Conservation (phyloP, 2,888 invertebrate species). For the Scelioninae gen. 2 region DNA sequence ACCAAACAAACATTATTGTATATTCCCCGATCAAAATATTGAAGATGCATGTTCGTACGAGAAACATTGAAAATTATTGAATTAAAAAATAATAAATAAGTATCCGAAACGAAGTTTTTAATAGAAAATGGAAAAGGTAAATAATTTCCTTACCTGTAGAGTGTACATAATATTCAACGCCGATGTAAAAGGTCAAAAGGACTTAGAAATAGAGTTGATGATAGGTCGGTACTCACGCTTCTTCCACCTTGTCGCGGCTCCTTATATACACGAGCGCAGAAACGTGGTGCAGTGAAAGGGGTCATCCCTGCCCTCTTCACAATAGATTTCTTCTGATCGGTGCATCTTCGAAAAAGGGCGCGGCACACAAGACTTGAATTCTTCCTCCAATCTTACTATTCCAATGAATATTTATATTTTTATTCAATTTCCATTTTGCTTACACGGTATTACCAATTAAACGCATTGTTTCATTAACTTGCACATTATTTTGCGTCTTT, state of each 20-base stretch:
- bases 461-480: conserved; percentile 28
- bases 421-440: conserved; percentile 52
- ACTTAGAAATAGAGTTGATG: conserved; percentile 72
- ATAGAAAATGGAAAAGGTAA: conserved; percentile 41
- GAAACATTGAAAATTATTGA: neutral
- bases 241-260: conserved; percentile 73
- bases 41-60: neutral
- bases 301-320: conserved; percentile 75
- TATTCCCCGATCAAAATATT: neutral
- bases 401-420: conserved; percentile 59
- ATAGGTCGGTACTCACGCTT: conserved; percentile 74
- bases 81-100: conserved; percentile 16
- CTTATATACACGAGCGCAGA: conserved; percentile 73
- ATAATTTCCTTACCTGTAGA: conserved; percentile 69
- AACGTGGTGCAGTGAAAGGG: conserved; percentile 75
- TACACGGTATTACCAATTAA: conserved; percentile 42
- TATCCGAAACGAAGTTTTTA: conserved; percentile 23
- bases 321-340: conserved; percentile 73
- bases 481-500: neutral
- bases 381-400: conserved; percentile 60
- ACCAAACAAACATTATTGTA: too few species aligned
- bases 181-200: conserved; percentile 67
- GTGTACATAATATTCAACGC: conserved; percentile 72
- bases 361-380: conserved; percentile 59
- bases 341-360: conserved; percentile 66